These are phyloP conservation scores for Oncorhynchus nerka DNA, from an alignment of 2,113 vertebrate genomes.

Conservation along the genomic window DNA sequence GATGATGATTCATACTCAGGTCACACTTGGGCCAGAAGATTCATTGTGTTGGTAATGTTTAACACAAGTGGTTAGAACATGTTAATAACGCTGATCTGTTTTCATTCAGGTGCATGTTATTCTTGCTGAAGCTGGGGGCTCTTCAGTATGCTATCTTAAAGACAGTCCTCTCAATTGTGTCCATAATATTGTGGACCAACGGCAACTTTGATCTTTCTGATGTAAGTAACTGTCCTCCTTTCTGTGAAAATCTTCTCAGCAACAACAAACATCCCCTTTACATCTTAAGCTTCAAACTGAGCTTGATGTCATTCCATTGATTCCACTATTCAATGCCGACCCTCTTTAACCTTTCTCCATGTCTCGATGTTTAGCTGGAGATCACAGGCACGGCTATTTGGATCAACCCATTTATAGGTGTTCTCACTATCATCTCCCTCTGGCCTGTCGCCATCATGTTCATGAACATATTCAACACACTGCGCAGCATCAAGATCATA, in stretches of 20 bases:
- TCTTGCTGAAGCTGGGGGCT: conserved; percentile 83
- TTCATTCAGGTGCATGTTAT: conserved; percentile 67
- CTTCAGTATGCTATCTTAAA: conserved; percentile 84
- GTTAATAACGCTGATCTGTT: not conserved
- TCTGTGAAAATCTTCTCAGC: not conserved
- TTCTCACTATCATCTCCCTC: conserved; percentile 80
- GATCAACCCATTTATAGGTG: conserved; percentile 77
- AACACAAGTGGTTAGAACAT: no score
- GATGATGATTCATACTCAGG: no score
- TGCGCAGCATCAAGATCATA: conserved; percentile 78
- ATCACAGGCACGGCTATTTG: conserved; percentile 76
- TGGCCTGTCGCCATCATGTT: conserved; percentile 87
- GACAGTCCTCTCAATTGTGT: conserved; percentile 77
- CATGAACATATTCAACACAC: conserved; percentile 72
- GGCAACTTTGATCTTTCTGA: conserved; percentile 73
- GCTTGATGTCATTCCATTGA: not conserved
- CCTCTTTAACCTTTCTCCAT: not conserved
- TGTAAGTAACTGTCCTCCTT: conserved; percentile 68
- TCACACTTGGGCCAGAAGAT: no score
- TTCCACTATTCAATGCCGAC: not conserved
- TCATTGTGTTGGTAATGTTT: no score
- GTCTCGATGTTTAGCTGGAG: conserved; percentile 61
- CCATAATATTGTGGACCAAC: conserved; percentile 84
- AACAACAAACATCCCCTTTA: not conserved
- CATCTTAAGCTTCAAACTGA: not conserved